Conservation (phyloP, 2,797 vertebrate species). For the Mareca penelope region DNA sequence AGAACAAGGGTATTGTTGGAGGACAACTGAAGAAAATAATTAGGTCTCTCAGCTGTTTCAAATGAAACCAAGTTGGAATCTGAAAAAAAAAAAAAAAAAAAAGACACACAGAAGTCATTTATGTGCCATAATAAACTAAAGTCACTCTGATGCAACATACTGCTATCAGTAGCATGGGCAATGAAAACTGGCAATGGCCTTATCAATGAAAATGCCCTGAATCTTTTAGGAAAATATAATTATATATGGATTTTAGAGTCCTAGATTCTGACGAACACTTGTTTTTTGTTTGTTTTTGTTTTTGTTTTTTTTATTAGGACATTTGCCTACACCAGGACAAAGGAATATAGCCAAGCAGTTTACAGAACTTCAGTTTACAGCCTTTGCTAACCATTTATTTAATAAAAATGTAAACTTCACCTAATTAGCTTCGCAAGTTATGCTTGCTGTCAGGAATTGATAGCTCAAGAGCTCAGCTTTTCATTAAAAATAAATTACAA, state of each 20-base stretch:
- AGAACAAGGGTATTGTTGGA: conserved; percentile 82
- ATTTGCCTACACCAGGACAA: neutral
- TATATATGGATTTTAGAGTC: neutral
- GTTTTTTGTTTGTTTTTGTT: neutral
- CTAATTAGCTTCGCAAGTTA: neutral
- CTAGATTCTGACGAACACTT: neutral
- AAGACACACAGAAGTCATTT: neutral
- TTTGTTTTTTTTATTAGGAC: neutral
- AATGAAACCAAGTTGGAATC: conserved; percentile 90
- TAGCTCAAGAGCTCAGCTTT: conserved; percentile 8
- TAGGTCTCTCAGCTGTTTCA: conserved; percentile 90
- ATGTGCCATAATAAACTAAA: neutral
- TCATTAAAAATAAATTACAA: conserved; percentile 24
- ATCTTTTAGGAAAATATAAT: neutral
- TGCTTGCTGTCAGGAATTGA: neutral
- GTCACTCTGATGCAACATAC: neutral
- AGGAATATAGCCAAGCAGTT: neutral
- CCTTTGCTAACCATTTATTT: neutral
- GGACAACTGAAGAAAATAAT: conserved; percentile 87
- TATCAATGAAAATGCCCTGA: neutral
- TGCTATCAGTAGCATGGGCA: neutral
- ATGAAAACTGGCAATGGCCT: neutral
- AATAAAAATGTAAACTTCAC: conserved; percentile 6
- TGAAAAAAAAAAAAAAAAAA: conserved; percentile 60
- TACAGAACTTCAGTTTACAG: neutral